phyloP scores from a whole-genome alignment of 30 jellyfish, hydroid and myxozoan species.

The Aurelia aurita region DNA sequence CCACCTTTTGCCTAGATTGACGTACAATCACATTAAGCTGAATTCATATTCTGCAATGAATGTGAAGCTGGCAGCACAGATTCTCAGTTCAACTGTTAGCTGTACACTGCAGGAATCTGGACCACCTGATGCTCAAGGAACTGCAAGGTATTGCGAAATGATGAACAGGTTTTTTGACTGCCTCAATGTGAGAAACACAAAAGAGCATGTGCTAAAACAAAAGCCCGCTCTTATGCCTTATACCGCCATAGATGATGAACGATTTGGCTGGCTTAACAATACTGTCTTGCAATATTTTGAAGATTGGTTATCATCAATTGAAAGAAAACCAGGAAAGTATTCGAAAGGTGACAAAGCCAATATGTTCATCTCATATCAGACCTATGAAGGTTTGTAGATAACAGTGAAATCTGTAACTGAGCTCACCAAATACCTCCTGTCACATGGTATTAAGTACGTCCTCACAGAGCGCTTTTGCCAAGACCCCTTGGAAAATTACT shows the following conservation, averaged over 20 bases:
- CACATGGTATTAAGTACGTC: too few relatives aligned
- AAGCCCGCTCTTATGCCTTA: slow-evolving; percentile 32
- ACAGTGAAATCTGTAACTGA: not conserved
- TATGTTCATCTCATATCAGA: slow-evolving; percentile 30
- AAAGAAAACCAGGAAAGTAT: slow-evolving; percentile 18
- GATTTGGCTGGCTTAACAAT: slow-evolving; percentile 33
- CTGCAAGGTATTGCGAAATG: slow-evolving; percentile 39
- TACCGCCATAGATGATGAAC: slow-evolving; percentile 24
- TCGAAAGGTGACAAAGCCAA: slow-evolving; percentile 18
- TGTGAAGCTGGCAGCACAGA: slow-evolving; percentile 42
- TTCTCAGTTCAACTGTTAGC: slow-evolving; percentile 32
- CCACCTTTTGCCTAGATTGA: slow-evolving; percentile 3
- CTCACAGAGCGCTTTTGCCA: too few relatives aligned
- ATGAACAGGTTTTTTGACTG: too few relatives aligned
- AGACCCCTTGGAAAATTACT: too few relatives aligned
- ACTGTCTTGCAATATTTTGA: slow-evolving; percentile 3
- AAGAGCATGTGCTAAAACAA: slow-evolving; percentile 10
- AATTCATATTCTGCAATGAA: slow-evolving; percentile 36
- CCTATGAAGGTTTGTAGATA: slow-evolving; percentile 48
- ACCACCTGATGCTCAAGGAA: slow-evolving; percentile 27
- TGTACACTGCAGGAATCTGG: slow-evolving; percentile 22
- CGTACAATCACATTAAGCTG: slow-evolving; percentile 35
- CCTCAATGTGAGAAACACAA: too few relatives aligned
- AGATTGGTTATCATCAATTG: slow-evolving; percentile 18
- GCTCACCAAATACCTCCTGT: too few relatives aligned